Conservation (phyloP, 2,888 invertebrate species). For the Panzeria rudis region DNA sequence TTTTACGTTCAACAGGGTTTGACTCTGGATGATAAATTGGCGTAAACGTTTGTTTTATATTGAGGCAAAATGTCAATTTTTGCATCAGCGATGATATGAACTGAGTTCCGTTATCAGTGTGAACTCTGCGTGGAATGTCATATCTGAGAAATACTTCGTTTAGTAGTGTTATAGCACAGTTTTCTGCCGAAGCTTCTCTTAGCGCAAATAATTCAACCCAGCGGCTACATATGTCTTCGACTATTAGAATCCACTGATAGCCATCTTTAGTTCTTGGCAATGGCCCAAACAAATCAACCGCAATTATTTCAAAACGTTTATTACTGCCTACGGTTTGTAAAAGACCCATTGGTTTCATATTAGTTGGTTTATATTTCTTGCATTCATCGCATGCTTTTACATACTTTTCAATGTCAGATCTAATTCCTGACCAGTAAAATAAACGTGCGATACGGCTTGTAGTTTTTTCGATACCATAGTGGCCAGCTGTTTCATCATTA, state of each 20-base stretch:
- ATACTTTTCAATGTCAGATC: conserved; percentile 33
- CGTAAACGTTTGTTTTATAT: conserved; percentile 58
- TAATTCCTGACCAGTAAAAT: conserved; percentile 64
- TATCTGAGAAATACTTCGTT: conserved; percentile 49
- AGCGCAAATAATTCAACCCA: conserved; percentile 35
- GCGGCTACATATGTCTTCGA: conserved; percentile 73
- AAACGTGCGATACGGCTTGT: conserved; percentile 34
- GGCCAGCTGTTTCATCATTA: conserved; percentile 37
- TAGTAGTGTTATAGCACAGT: conserved; percentile 32
- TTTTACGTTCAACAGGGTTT: conserved; percentile 77
- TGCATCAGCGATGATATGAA: conserved; percentile 76
- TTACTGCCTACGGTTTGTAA: conserved; percentile 50
- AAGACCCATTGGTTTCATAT: conserved; percentile 44
- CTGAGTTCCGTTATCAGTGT: conserved; percentile 21
- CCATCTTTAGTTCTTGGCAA: background rate
- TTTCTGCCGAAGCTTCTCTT: background rate
- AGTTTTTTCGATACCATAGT: conserved; percentile 1
- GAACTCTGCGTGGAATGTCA: conserved; percentile 20
- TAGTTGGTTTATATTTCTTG: conserved; percentile 40
- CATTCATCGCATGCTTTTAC: conserved; percentile 47
- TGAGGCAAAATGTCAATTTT: conserved; percentile 73
- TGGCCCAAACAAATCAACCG: conserved; percentile 4
- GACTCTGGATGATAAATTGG: conserved; percentile 79
- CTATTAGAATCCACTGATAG: conserved; percentile 54
- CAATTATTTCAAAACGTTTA: conserved; percentile 42